phyloP scores from a whole-genome alignment of 2,113 vertebrate genomes.

The Salvelinus namaycush region DNA sequence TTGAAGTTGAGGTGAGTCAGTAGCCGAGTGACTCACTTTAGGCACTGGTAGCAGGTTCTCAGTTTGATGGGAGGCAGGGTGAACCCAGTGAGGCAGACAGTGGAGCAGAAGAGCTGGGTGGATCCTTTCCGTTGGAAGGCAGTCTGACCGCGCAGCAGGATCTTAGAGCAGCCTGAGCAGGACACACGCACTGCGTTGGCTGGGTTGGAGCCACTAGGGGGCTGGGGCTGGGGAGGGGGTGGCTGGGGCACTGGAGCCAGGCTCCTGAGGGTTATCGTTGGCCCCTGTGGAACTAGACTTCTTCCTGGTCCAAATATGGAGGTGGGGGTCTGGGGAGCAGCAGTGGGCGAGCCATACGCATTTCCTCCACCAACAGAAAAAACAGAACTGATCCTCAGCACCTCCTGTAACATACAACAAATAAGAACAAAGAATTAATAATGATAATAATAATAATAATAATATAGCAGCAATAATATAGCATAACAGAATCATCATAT shows the following conservation, averaged over 20 bases:
- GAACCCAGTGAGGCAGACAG: slow-evolving; percentile 93
- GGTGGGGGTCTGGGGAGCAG: slow-evolving; percentile 36
- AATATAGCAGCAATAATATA: no score
- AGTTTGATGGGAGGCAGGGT: slow-evolving; percentile 75
- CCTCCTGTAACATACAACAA: slow-evolving; percentile 84
- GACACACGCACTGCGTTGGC: slow-evolving; percentile 80
- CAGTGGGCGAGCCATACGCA: slow-evolving; percentile 56
- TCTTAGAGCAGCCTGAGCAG: slow-evolving; percentile 95
- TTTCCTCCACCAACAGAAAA: slow-evolving; percentile 89
- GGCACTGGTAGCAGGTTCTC: slow-evolving; percentile 87
- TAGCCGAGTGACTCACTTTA: slow-evolving; percentile 77
- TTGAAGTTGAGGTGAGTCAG: neutral
- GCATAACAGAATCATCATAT: neutral
- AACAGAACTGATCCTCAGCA: slow-evolving; percentile 95
- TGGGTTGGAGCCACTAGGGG: slow-evolving; percentile 64
- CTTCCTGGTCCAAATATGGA: slow-evolving; percentile 33
- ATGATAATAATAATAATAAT: no score
- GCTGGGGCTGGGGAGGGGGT: slow-evolving; percentile 32
- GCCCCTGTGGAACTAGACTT: slow-evolving; percentile 30
- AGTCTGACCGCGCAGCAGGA: slow-evolving; percentile 95
- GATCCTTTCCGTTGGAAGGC: slow-evolving; percentile 98
- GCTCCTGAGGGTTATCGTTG: slow-evolving; percentile 57
- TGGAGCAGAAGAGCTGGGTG: slow-evolving; percentile 98
- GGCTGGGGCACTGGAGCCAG: slow-evolving; percentile 30
- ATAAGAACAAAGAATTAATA: neutral